A percentile compares a stretch with the other conserved stretches of the same genome.
These are phyloP conservation scores for Pectinophora gossypiella DNA, from an alignment of 1,140 invertebrate genomes.

Conservation along the genomic window DNA sequence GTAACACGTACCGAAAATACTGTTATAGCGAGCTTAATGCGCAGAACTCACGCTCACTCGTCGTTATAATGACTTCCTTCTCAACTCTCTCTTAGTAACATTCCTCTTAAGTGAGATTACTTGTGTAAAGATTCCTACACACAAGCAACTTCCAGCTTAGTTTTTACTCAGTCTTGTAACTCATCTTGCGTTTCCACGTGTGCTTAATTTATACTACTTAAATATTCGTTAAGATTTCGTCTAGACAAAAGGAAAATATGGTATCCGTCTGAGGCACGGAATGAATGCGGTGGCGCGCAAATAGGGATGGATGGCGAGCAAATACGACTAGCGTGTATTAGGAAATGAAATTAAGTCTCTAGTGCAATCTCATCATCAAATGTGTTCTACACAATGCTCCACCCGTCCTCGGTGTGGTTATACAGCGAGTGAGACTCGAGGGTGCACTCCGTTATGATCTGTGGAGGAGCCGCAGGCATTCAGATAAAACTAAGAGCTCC, in stretches of 20 bases:
- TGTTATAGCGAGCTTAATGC: too few relatives aligned
- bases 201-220: conserved; percentile 37
- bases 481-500: not conserved
- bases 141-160: not conserved
- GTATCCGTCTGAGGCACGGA: conserved; percentile 48
- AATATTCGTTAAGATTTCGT: conserved; percentile 71
- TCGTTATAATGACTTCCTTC: too few relatives aligned
- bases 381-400: too few relatives aligned
- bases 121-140: too few relatives aligned
- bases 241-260: conserved; percentile 74
- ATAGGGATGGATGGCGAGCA: conserved; percentile 60
- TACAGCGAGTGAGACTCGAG: not conserved
- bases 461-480: not conserved
- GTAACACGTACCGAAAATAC: not conserved
- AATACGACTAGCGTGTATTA: conserved; percentile 59
- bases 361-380: conserved; percentile 56
- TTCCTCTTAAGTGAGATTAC: too few relatives aligned
- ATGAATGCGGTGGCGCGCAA: conserved; percentile 60
- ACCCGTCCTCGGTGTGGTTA: too few relatives aligned
- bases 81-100: too few relatives aligned
- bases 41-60: too few relatives aligned
- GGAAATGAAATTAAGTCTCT: conserved; percentile 69
- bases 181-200: too few relatives aligned
- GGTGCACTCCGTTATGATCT: conserved; percentile 6
- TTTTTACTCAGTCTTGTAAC: too few relatives aligned